These are phyloP conservation scores for Drosophila equinoxialis DNA, from an alignment of 1,140 invertebrate genomes.

Conservation along the genomic window DNA sequence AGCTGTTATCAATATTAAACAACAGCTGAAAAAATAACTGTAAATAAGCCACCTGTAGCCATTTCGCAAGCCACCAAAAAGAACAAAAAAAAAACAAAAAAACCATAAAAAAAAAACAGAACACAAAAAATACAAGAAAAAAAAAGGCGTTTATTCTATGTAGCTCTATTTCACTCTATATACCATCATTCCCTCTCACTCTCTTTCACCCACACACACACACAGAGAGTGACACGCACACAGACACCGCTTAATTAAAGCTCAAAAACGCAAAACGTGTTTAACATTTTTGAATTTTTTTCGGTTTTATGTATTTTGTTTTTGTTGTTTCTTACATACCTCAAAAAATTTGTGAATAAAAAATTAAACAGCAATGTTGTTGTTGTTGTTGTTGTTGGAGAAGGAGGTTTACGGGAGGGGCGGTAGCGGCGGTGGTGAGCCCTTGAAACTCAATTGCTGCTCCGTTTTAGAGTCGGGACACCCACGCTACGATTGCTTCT, in stretches of 20 bases:
- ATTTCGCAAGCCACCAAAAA: slow-evolving; percentile 44
- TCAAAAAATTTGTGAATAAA: slow-evolving; percentile 47
- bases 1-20: slow-evolving; percentile 46
- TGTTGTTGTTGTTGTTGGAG: background rate
- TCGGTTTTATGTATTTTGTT: background rate
- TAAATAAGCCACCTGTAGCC: slow-evolving; percentile 58
- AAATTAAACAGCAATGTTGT: slow-evolving; percentile 28
- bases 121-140: background rate
- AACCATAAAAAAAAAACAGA: slow-evolving; percentile 25
- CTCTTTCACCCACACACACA: slow-evolving; percentile 1
- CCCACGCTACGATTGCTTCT: slow-evolving; percentile 12
- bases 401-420: too few relatives aligned
- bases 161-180: background rate
- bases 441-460: slow-evolving; percentile 39
- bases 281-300: slow-evolving; percentile 18
- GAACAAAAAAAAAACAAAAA: slow-evolving; percentile 25
- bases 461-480: slow-evolving; percentile 16
- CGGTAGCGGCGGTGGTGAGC: background rate
- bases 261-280: slow-evolving; percentile 22
- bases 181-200: background rate
- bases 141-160: slow-evolving; percentile 14
- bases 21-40: slow-evolving; percentile 46
- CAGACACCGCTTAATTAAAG: slow-evolving; percentile 14
- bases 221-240: background rate
- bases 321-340: slow-evolving; percentile 22